A percentile compares a stretch with the other conserved stretches of the same genome.
Evolutionary conservation across 2,888 invertebrate genomes (phyloP).

Genomic region (Lathronympha strigana): DNA sequence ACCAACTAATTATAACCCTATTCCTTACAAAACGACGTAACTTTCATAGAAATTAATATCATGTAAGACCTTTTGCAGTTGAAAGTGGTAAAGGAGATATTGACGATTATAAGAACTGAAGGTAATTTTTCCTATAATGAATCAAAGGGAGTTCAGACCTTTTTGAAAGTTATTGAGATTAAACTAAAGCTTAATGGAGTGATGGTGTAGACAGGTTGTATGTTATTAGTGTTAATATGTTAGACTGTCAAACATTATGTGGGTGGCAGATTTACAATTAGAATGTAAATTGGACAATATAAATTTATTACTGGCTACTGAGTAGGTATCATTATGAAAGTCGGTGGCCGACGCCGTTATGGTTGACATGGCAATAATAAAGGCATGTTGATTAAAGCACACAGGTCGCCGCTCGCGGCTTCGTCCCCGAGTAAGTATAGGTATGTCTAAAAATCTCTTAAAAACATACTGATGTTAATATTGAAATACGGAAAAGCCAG

Average conservation of each 20-base stretch:
- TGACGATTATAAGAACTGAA: background rate
- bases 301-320: background rate
- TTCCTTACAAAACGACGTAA: background rate
- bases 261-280: slow-evolving; percentile 23
- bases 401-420: too few species aligned
- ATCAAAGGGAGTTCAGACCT: background rate
- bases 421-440: too few species aligned
- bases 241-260: slow-evolving; percentile 7
- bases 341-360: background rate
- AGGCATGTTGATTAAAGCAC: background rate
- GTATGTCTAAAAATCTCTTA: too few species aligned
- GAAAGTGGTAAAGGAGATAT: too few species aligned
- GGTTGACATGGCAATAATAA: background rate
- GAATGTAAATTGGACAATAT: background rate
- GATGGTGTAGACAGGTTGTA: slow-evolving; percentile 16
- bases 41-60: background rate
- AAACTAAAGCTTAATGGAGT: slow-evolving; percentile 18
- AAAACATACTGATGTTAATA: too few species aligned
- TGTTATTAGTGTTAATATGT: slow-evolving; percentile 23
- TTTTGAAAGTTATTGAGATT: background rate
- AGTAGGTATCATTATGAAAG: background rate
- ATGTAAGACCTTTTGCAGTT: background rate
- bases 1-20: slow-evolving; percentile 3
- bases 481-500: too few species aligned
- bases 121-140: background rate